These are phyloP conservation scores for Scaptomyza pallida DNA, from an alignment of 1,140 invertebrate species.

Conservation along the genomic window DNA sequence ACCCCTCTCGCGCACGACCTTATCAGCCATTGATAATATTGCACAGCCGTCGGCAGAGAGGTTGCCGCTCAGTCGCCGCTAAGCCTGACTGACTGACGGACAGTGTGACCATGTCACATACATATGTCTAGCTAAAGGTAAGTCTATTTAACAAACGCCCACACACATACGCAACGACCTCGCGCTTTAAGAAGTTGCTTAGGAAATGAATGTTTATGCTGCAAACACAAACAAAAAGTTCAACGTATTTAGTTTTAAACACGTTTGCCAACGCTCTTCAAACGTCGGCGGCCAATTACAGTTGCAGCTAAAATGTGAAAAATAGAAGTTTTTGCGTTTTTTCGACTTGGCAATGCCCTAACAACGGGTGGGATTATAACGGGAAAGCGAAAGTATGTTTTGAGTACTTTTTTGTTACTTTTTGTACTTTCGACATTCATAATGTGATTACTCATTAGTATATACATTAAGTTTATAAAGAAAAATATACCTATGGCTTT, in stretches of 20 bases:
- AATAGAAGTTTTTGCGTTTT: background rate
- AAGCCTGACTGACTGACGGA: background rate
- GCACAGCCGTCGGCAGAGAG: background rate
- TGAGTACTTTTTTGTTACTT: too few relatives aligned
- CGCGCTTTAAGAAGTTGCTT: slow-evolving; percentile 43
- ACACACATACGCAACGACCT: slow-evolving; percentile 42
- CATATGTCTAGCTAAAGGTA: slow-evolving; percentile 64
- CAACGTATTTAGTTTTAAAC: slow-evolving; percentile 52
- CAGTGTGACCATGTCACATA: slow-evolving; percentile 34
- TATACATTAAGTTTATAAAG: too few relatives aligned
- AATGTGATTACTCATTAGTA: too few relatives aligned
- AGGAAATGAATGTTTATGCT: slow-evolving; percentile 50
- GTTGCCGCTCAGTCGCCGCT: slow-evolving; percentile 5
- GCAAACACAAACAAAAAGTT: slow-evolving; percentile 27
- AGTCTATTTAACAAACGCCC: slow-evolving; percentile 32
- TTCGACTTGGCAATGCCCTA: background rate
- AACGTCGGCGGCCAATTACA: slow-evolving; percentile 59
- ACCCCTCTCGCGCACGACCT: slow-evolving; percentile 15
- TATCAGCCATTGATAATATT: slow-evolving; percentile 53
- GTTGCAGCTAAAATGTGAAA: slow-evolving; percentile 46
- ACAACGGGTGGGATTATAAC: too few relatives aligned
- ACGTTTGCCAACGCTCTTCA: slow-evolving; percentile 72
- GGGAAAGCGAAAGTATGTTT: too few relatives aligned
- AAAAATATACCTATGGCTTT: too few relatives aligned
- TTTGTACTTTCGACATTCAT: too few relatives aligned